These are phyloP conservation scores for Hyperoplus immaculatus DNA, from an alignment of 2,797 vertebrate species.

Conservation along the genomic window DNA sequence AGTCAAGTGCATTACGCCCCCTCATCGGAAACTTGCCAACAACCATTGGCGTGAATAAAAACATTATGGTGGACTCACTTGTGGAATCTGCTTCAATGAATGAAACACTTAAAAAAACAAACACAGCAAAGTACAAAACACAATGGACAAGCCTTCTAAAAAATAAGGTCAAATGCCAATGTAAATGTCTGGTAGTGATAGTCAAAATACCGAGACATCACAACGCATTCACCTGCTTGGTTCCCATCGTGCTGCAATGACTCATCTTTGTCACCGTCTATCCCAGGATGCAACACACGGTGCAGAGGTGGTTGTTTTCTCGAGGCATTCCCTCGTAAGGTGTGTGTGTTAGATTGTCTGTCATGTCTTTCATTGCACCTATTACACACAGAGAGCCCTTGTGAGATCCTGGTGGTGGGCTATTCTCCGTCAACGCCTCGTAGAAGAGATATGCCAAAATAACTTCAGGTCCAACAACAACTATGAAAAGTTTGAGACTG, in stretches of 20 bases:
- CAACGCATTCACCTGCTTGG: slow-evolving; percentile 48
- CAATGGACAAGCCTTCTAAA: slow-evolving; percentile 41
- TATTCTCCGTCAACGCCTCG: slow-evolving; percentile 53
- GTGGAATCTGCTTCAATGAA: background rate
- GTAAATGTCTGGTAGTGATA: slow-evolving; percentile 62
- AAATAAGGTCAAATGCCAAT: slow-evolving; percentile 37
- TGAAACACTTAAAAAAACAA: slow-evolving; percentile 21
- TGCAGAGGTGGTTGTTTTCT: slow-evolving; percentile 35
- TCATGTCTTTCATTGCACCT: slow-evolving; percentile 61
- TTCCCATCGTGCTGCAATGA: slow-evolving; percentile 58
- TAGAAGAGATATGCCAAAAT: slow-evolving; percentile 16
- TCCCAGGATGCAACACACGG: slow-evolving; percentile 28
- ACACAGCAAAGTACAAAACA: background rate
- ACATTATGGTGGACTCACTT: background rate
- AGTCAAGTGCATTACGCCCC: background rate
- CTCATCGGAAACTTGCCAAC: slow-evolving; percentile 12
- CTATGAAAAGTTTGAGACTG: slow-evolving; percentile 13
- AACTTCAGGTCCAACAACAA: slow-evolving; percentile 58
- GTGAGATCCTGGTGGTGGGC: slow-evolving; percentile 23
- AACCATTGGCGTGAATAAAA: slow-evolving; percentile 9
- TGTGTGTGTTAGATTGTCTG: slow-evolving; percentile 61
- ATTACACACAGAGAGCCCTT: slow-evolving; percentile 34
- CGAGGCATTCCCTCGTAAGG: slow-evolving; percentile 70
- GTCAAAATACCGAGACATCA: slow-evolving; percentile 48
- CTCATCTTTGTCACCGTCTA: slow-evolving; percentile 41